These are phyloP conservation scores for Lysandra bellargus DNA, from an alignment of 2,888 invertebrate genomes.

Conservation along the genomic window DNA sequence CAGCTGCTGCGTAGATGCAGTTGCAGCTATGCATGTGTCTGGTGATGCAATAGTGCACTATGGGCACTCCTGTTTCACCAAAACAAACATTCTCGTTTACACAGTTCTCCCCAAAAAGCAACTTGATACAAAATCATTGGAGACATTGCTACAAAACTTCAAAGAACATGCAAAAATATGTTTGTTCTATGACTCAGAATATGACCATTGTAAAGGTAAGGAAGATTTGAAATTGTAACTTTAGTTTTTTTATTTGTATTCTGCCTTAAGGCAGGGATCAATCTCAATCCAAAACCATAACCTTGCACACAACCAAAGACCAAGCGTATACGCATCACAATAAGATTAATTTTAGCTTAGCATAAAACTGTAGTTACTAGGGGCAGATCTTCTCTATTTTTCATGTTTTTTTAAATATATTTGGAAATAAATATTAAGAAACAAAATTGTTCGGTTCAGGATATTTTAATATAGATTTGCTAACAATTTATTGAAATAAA, in stretches of 20 bases:
- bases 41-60: slow-evolving; percentile 95
- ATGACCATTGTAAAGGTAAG: slow-evolving; percentile 82
- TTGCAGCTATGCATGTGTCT: slow-evolving; percentile 92
- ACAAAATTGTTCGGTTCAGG: no score
- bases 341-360: no score
- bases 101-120: slow-evolving; percentile 84
- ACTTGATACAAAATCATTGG: slow-evolving; percentile 72
- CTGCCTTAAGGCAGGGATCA: no score
- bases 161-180: slow-evolving; percentile 62
- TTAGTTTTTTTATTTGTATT: neutral
- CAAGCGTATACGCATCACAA: no score
- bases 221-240: neutral
- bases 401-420: no score
- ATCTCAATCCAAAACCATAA: no score
- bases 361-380: no score
- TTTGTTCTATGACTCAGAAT: slow-evolving; percentile 85
- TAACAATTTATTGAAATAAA: no score
- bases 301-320: no score
- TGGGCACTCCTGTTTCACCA: slow-evolving; percentile 93
- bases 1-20: slow-evolving; percentile 94
- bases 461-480: no score
- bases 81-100: slow-evolving; percentile 87
- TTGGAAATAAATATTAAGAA: no score
- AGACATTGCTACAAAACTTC: slow-evolving; percentile 49
- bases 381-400: no score